Percentiles rank a stretch among this genome's conserved stretches.
Evolutionary conservation across 2,888 invertebrate species (phyloP).

Genomic region (Eustalomyia histrio): DNA sequence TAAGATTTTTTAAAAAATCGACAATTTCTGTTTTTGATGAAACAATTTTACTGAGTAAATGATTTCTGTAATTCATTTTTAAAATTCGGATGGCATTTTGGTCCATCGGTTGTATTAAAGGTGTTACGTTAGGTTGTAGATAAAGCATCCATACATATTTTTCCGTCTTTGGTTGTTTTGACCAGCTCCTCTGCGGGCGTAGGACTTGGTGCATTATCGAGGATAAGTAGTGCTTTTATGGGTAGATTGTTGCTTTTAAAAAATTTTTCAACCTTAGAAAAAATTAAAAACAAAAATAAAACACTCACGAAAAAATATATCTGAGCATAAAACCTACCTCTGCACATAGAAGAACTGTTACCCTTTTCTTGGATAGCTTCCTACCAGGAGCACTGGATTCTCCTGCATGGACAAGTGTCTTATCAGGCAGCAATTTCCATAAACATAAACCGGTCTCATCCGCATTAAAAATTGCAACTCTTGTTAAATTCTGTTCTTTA

Average conservation of each 20-base stretch:
- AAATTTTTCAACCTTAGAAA: slow-evolving; percentile 27
- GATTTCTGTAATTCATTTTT: slow-evolving; percentile 48
- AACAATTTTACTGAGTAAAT: slow-evolving; percentile 47
- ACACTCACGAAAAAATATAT: no score
- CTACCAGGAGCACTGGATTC: slow-evolving; percentile 23
- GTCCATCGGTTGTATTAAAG: slow-evolving; percentile 55
- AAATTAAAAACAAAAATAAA: no score
- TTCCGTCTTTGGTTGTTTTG: slow-evolving; percentile 44
- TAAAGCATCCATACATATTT: slow-evolving; percentile 52
- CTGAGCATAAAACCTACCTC: no score
- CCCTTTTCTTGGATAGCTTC: slow-evolving; percentile 22
- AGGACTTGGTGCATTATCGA: slow-evolving; percentile 44
- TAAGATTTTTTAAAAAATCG: slow-evolving; percentile 38
- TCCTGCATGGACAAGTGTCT: no score
- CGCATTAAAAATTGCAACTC: slow-evolving; percentile 43
- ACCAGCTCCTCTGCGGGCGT: slow-evolving; percentile 27
- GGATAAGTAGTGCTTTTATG: slow-evolving; percentile 26
- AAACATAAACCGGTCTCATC: no score
- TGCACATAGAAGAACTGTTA: slow-evolving; percentile 14
- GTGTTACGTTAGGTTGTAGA: slow-evolving; percentile 50
- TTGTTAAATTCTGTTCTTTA: slow-evolving; percentile 33
- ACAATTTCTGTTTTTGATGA: slow-evolving; percentile 43
- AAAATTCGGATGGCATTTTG: slow-evolving; percentile 48
- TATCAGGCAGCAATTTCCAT: no score
- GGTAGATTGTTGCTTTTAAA: slow-evolving; percentile 29